phyloP scores from a whole-genome alignment of 2,797 vertebrate species.

The Lutjanus argentimaculatus region DNA sequence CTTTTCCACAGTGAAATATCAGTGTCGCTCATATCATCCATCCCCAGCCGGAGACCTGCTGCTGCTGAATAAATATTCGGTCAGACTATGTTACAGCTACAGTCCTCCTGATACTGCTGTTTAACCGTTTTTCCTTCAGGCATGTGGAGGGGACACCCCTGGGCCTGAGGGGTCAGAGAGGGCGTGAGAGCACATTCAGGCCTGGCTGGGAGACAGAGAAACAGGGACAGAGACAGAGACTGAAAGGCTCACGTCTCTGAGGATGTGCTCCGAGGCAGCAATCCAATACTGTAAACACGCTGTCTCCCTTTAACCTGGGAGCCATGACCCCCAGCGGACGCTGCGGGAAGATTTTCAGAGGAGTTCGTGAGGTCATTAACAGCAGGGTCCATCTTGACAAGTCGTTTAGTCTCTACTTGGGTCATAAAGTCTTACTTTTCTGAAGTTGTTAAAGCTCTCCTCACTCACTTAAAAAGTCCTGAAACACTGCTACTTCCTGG shows the following conservation, averaged over 20 bases:
- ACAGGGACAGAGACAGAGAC: conserved; percentile 43
- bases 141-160: conserved; percentile 68
- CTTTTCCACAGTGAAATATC: conserved; percentile 47
- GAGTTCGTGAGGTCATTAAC: conserved; percentile 54
- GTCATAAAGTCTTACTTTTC: conserved; percentile 1
- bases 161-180: conserved; percentile 70
- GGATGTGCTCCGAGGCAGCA: conserved; percentile 64
- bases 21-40: conserved; percentile 40
- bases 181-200: conserved; percentile 76
- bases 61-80: conserved; percentile 76
- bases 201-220: conserved; percentile 48
- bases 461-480: not conserved
- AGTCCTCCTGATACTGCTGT: conserved; percentile 46
- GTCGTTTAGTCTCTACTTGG: conserved; percentile 1
- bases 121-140: conserved; percentile 71
- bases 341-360: conserved; percentile 34
- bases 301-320: conserved; percentile 52
- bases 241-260: conserved; percentile 53
- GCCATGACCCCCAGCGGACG: conserved; percentile 44
- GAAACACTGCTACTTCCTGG: conserved; percentile 4
- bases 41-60: conserved; percentile 60
- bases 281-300: conserved; percentile 76
- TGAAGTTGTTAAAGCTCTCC: conserved; percentile 2
- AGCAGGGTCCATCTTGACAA: conserved; percentile 26
- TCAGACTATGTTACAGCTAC: conserved; percentile 53